Percentiles rank a stretch among this genome's conserved stretches.
Conservation (phyloP, 2,113 vertebrate genomes). For the Elephantulus edwardii region DNA sequence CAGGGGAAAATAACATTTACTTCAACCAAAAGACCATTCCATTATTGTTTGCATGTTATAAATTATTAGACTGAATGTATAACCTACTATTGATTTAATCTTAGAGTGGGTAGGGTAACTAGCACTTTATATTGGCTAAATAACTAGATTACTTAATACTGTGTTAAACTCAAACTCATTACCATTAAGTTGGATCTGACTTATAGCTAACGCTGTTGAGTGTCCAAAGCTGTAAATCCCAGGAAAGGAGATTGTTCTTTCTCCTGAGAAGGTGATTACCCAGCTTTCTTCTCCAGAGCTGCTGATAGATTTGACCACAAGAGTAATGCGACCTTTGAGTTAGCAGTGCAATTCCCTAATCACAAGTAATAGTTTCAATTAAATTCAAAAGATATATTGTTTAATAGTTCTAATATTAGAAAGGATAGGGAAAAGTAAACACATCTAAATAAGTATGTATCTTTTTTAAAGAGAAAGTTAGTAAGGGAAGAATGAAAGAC, state of each 20-base stretch:
- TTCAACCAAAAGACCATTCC: background rate
- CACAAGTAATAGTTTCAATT: background rate
- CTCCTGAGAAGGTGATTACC: no score
- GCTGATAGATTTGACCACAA: no score
- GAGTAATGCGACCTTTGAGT: no score
- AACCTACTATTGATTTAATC: background rate
- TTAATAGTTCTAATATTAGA: background rate
- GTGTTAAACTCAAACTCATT: background rate
- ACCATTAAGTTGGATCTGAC: no score
- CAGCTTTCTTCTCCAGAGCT: no score
- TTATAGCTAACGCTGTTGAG: no score
- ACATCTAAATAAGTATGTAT: background rate
- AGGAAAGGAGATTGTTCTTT: no score
- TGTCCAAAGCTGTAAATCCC: no score
- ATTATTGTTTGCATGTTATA: slow-evolving; percentile 39
- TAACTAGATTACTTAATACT: slow-evolving; percentile 23
- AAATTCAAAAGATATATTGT: background rate
- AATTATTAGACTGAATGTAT: background rate
- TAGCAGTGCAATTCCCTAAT: no score
- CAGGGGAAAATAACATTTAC: background rate
- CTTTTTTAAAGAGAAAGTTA: background rate
- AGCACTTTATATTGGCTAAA: background rate
- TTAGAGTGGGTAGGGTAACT: background rate
- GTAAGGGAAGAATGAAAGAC: background rate
- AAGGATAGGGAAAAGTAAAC: background rate